These are phyloP conservation scores for Parazoanthus darwini DNA, from an alignment of 92 coral and sea anemone species.

Conservation along the genomic window DNA sequence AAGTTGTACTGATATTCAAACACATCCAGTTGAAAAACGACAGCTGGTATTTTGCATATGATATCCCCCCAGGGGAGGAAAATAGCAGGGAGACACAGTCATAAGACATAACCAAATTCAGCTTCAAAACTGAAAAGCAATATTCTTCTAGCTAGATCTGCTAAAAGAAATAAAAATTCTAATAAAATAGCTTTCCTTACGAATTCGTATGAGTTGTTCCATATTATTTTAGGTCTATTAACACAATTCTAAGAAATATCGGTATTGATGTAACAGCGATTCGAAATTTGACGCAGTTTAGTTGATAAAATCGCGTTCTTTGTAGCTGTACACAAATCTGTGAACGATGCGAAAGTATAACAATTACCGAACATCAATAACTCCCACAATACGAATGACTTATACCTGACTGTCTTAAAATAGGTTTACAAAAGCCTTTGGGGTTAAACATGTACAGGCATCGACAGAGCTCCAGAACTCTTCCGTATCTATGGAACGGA, in stretches of 20 bases:
- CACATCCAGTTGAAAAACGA: neutral
- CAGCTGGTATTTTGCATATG: slow-evolving; percentile 22
- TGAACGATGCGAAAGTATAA: neutral
- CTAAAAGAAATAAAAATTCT: neutral
- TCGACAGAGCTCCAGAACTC: neutral
- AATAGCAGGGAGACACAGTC: neutral
- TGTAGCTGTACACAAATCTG: neutral
- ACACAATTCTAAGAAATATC: neutral
- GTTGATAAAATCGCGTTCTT: neutral
- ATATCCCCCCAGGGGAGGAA: neutral
- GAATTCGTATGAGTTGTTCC: neutral
- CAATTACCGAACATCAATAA: neutral
- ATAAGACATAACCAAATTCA: neutral
- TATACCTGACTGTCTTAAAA: neutral
- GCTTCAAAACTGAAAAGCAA: neutral
- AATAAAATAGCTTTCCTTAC: neutral
- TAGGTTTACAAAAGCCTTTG: neutral
- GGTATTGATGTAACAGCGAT: neutral
- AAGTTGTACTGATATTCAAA: neutral
- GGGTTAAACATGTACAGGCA: neutral
- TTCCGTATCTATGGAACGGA: neutral
- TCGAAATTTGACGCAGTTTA: slow-evolving; percentile 5
- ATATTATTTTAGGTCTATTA: neutral
- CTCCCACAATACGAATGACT: neutral
- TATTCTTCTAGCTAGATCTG: neutral